Evolutionary conservation across 1,140 invertebrate species (phyloP), one percentile per base, ranked within the genome.

Genomic region (Drosophila triauraria): DNA sequence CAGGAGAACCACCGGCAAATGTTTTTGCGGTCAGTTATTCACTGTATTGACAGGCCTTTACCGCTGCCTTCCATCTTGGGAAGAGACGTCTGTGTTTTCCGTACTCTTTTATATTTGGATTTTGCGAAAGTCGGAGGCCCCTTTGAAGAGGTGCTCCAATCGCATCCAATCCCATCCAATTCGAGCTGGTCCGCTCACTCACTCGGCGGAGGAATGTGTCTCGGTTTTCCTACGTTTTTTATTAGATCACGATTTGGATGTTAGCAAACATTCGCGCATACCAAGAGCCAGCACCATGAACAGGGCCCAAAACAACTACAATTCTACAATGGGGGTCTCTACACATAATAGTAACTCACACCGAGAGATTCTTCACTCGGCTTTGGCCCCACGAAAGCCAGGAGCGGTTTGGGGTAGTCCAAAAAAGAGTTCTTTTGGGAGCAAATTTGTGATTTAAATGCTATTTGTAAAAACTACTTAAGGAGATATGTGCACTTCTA

Each of bases 191-290:
- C 76, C 76, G 76, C 76, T 78, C 75, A 78, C 76, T 78, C 75
- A 78, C n/a, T 53, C 42, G 65, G 17, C 50, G 30, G 44, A 40
- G 47, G 51, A 58, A 60, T 76, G 60, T 82, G 82, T 67, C 58
- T 79, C 68, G 64, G 57, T 47, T 74, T 68, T 65, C 47, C 43
- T 75, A 61, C 51, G 71, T 78, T 78, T 82, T 77, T 88, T 87
- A 87, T 87, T 88, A 83, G 84, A 87, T 87, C 84, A 87, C 84
- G 84, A 87, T 83, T 87, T 84, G 76, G 78, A 84, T 88, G 84
- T 87, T 88, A 58, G 84, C 80, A 88, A 87, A 87, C 80, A 88
- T 88, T 87, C 72, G 83, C 84, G 80, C 84, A 87, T 87, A 80
- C 84, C 80, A 77, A 57, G 67, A 57, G 53, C 59, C 63, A 74